Evolutionary conservation across 2,113 vertebrate genomes (phyloP), one percentile per base, ranked within the genome.

Genomic region (Colius striatus): DNA sequence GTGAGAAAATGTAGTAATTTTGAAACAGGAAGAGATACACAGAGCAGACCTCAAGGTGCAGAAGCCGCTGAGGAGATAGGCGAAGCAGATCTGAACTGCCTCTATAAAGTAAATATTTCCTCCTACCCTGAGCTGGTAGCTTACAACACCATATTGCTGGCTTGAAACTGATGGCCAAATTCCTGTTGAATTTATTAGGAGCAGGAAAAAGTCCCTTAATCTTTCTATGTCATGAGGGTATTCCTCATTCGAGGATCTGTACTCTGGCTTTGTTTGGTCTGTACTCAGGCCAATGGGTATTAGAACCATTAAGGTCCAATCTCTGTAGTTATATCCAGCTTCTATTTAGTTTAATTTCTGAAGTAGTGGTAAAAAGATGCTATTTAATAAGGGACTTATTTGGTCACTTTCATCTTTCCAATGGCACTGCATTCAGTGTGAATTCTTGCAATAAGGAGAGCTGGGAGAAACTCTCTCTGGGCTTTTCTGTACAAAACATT

Each of bases 141-240:
- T 27, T 5, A 21, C 15, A 16, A 38, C 55, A 36, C 26, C 1
- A 0, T 4, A 1, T 9, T 30, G n/a, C 19, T 60, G 51, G 2
- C 7, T 9, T 63, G 32, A n/a, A 45, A 19, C 27, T 47, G 16
- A 29, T 3, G 27, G 73, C 68, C 72, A 79, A 78, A 60, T 16
- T 63, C 58, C 60, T 25, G 0, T 3, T 16, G n/a, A 45, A 34
- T 38, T 72, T 34, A 6, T 5, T 0, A 29, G 22, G 8, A 51
- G 15, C 18, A 55, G 57, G 50, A 67, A 74, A 58, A 45, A 29
- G 8, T 41, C 25, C 16, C 77, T 55, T 16, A 8, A 38, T 60
- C 53, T 21, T 63, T 34, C 71, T 53, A 17, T 21, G 23, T 30
- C 47, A 13, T 25, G 23, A 77, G 22, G 38, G 47, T 48, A 71